phyloP scores from a whole-genome alignment of 1,140 invertebrate species.

The Formica selysi region DNA sequence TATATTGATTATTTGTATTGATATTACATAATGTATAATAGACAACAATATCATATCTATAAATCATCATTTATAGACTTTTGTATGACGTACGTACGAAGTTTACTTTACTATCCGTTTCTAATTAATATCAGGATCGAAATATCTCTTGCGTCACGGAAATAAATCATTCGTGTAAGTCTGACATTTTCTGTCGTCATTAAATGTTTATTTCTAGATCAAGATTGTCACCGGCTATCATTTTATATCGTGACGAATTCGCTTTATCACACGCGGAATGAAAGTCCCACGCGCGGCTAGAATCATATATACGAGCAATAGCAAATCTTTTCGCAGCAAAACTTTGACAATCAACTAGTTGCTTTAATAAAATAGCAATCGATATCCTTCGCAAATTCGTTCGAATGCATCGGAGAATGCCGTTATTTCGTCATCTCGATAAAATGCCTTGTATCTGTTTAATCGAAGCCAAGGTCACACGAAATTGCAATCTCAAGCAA shows the following conservation, averaged over 20 bases:
- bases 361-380: not conserved
- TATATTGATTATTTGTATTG: constrained; percentile 20
- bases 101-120: constrained; percentile 1
- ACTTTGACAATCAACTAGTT: not conserved
- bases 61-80: constrained; percentile 37
- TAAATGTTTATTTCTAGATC: constrained; percentile 29
- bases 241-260: constrained; percentile 23
- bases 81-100: not conserved
- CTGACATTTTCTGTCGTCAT: constrained; percentile 36
- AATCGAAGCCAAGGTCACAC: constrained; percentile 55
- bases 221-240: constrained; percentile 30
- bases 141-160: constrained; percentile 40
- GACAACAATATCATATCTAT: constrained; percentile 10
- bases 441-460: constrained; percentile 54
- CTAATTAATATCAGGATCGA: constrained; percentile 14
- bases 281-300: not conserved
- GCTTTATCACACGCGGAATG: not conserved
- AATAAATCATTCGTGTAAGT: constrained; percentile 42
- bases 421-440: constrained; percentile 25
- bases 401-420: not conserved
- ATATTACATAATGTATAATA: not conserved
- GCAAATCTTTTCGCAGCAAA: not conserved
- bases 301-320: constrained; percentile 22
- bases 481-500: constrained; percentile 37
- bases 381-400: not conserved